A percentile compares a stretch with the other conserved stretches of the same genome.
Evolutionary conservation across 2,888 invertebrate species (phyloP).

Genomic region (Parnassius glacialis): DNA sequence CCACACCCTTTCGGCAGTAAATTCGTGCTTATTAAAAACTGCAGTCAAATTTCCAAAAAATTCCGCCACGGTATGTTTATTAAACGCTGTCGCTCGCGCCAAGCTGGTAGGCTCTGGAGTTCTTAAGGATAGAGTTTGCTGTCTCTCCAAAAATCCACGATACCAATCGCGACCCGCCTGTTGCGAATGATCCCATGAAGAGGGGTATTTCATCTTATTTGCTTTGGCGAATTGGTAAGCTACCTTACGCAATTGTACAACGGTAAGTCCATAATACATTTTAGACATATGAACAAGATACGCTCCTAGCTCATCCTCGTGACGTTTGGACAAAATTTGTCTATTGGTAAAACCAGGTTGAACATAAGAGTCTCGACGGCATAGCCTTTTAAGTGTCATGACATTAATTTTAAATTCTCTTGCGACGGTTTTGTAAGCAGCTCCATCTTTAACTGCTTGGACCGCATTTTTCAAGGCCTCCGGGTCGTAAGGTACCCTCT

Average conservation of each 20-base stretch:
- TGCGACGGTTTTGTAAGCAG: too few relatives aligned
- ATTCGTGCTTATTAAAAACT: too few relatives aligned
- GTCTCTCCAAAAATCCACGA: slow-evolving; percentile 23
- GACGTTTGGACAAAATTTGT: slow-evolving; percentile 23
- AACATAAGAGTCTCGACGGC: too few relatives aligned
- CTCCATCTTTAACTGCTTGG: too few relatives aligned
- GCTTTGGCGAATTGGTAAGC: slow-evolving; percentile 26
- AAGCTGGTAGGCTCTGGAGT: slow-evolving; percentile 24
- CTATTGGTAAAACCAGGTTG: slow-evolving; percentile 24
- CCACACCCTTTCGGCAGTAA: too few relatives aligned
- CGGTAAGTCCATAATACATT: slow-evolving; percentile 26
- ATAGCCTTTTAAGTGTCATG: too few relatives aligned
- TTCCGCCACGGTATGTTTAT: too few relatives aligned
- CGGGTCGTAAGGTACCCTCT: too few relatives aligned
- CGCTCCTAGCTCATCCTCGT: slow-evolving; percentile 14
- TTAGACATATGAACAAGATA: slow-evolving; percentile 22
- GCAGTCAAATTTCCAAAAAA: too few relatives aligned
- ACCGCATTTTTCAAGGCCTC: too few relatives aligned
- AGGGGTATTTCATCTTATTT: slow-evolving; percentile 27
- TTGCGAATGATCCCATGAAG: slow-evolving; percentile 25
- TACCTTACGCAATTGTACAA: slow-evolving; percentile 24
- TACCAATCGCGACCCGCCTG: slow-evolving; percentile 25
- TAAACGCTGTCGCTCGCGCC: too few relatives aligned
- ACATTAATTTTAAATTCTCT: too few relatives aligned
- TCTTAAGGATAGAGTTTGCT: slow-evolving; percentile 23